Evolutionary conservation across 2,113 vertebrate species (phyloP).

Genomic region (Hystrix cristata): DNA sequence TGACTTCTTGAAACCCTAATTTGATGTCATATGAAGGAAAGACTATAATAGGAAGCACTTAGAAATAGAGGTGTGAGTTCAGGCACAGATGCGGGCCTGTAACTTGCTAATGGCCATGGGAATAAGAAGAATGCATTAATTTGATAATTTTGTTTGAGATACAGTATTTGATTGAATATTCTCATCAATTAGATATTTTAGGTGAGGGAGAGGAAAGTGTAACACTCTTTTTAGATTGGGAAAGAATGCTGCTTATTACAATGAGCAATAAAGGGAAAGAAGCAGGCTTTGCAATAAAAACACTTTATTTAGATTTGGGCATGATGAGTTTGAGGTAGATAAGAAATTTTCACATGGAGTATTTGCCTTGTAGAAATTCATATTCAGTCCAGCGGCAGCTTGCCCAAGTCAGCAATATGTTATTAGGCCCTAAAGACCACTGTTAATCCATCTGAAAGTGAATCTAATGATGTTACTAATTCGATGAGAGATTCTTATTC

Average conservation of each 20-base stretch:
- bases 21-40: constrained; percentile 23
- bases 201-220: not conserved
- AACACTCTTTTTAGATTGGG: not conserved
- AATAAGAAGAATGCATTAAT: not conserved
- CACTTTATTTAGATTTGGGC: not conserved
- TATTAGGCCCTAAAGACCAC: constrained; percentile 41
- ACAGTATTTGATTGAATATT: not conserved
- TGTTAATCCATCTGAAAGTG: constrained; percentile 63
- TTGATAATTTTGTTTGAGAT: not conserved
- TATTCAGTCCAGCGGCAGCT: not conserved
- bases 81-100: not conserved
- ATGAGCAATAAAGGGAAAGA: not conserved
- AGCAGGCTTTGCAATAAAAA: not conserved
- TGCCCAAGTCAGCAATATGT: constrained; percentile 48
- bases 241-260: not conserved
- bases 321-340: not conserved
- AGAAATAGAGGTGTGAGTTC: not conserved
- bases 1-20: constrained; percentile 4
- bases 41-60: not conserved
- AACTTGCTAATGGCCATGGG: not conserved
- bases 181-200: not conserved
- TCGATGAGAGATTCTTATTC: constrained; percentile 70
- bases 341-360: not conserved
- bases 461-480: constrained; percentile 70
- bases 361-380: constrained; percentile 30